Conservation (phyloP, 2,113 vertebrate species). For the Melospiza melodia region DNA sequence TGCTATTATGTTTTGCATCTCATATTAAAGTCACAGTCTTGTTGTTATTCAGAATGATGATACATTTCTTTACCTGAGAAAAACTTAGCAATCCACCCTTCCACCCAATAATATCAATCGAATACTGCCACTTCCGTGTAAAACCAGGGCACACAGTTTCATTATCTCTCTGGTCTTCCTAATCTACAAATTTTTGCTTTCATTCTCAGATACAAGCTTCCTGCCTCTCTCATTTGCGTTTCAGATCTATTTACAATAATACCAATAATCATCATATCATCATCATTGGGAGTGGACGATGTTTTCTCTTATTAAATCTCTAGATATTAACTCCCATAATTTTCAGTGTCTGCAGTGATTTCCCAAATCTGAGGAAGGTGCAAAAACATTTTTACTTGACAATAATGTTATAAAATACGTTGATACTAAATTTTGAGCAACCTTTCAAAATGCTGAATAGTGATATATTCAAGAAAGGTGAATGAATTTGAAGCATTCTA, state of each 20-base stretch:
- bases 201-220: background rate
- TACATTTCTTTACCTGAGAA: background rate
- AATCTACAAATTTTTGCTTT: background rate
- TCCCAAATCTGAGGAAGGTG: background rate
- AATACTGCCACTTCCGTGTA: background rate
- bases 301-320: background rate
- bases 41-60: background rate
- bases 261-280: background rate
- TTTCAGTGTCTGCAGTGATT: background rate
- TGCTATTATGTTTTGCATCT: background rate
- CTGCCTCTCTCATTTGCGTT: background rate
- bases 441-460: background rate
- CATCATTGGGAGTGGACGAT: background rate
- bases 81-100: background rate
- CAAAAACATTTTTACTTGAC: background rate
- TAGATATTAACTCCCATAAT: background rate
- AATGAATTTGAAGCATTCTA: background rate
- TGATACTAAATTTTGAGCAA: background rate
- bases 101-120: background rate
- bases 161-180: background rate
- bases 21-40: background rate
- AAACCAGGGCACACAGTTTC: background rate
- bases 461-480: background rate
- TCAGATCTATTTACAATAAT: background rate
- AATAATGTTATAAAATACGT: background rate